These are phyloP conservation scores for Peromyscus nudipes DNA, from an alignment of 2,797 vertebrate species.

Conservation along the genomic window DNA sequence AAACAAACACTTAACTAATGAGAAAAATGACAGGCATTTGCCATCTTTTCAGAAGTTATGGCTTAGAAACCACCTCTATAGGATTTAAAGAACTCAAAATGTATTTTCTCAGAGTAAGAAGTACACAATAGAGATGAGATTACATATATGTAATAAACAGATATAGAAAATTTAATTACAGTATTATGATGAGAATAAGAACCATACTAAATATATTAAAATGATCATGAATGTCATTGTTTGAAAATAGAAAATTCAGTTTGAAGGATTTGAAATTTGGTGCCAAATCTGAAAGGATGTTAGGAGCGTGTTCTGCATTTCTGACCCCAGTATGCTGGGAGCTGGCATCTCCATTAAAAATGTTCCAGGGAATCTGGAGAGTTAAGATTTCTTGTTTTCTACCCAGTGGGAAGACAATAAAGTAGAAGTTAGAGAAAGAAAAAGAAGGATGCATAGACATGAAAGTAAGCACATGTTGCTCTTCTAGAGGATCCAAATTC, in stretches of 20 bases:
- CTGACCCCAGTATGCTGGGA: not conserved
- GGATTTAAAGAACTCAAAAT: constrained; percentile 34
- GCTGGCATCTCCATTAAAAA: constrained; percentile 21
- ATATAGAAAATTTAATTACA: constrained; percentile 17
- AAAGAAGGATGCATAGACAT: not conserved
- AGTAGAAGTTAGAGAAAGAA: not conserved
- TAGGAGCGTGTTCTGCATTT: constrained; percentile 21
- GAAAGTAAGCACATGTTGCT: not conserved
- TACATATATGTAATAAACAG: not conserved
- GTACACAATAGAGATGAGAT: constrained; percentile 25
- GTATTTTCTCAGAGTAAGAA: constrained; percentile 18
- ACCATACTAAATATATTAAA: constrained; percentile 38
- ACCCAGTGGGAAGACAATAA: constrained; percentile 19
- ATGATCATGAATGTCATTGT: not conserved
- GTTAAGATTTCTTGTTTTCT: constrained; percentile 1
- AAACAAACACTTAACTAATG: constrained; percentile 25
- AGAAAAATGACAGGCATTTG: not conserved
- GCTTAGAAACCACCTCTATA: constrained; percentile 36
- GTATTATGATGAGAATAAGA: not conserved
- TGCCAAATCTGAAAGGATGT: constrained; percentile 18
- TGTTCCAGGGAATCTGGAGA: not conserved
- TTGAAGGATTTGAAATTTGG: not conserved
- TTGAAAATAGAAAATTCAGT: constrained; percentile 32
- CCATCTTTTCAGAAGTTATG: constrained; percentile 19
- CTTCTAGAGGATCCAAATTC: not conserved